Conservation (phyloP, 2,888 invertebrate species). For the Amblyjoppa fuscipennis region DNA sequence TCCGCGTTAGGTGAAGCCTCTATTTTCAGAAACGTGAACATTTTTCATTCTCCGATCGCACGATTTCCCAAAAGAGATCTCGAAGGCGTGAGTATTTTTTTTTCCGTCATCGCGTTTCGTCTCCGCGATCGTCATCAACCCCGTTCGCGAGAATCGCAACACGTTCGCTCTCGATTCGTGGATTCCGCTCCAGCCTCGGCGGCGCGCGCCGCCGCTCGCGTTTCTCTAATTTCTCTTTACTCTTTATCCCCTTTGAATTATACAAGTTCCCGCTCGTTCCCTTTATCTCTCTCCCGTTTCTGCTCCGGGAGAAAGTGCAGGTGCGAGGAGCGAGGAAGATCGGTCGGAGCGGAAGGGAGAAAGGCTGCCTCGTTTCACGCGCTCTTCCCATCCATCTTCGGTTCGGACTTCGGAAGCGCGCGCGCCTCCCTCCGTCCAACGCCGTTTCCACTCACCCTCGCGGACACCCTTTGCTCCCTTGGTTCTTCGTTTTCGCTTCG, state of each 20-base stretch:
- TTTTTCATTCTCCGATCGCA: background rate
- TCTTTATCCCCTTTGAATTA: slow-evolving; percentile 24
- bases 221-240: slow-evolving; percentile 20
- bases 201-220: background rate
- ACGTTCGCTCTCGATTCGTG: slow-evolving; percentile 38
- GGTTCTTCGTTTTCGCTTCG: background rate
- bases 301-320: background rate
- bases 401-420: slow-evolving; percentile 73
- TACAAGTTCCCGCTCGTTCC: slow-evolving; percentile 4
- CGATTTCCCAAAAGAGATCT: background rate
- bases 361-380: slow-evolving; percentile 65
- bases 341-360: background rate
- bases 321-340: background rate
- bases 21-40: no score
- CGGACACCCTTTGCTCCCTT: no score
- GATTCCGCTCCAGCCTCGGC: slow-evolving; percentile 15
- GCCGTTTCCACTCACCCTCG: slow-evolving; percentile 20
- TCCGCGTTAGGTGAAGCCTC: no score
- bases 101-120: slow-evolving; percentile 1
- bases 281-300: slow-evolving; percentile 1
- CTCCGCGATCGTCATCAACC: slow-evolving; percentile 28
- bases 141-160: slow-evolving; percentile 29
- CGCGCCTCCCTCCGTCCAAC: slow-evolving; percentile 63
- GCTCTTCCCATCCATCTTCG: slow-evolving; percentile 78
- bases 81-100: background rate